These are phyloP conservation scores for Lepisosteus osseus DNA, from an alignment of 2,113 vertebrate genomes.

Conservation along the genomic window DNA sequence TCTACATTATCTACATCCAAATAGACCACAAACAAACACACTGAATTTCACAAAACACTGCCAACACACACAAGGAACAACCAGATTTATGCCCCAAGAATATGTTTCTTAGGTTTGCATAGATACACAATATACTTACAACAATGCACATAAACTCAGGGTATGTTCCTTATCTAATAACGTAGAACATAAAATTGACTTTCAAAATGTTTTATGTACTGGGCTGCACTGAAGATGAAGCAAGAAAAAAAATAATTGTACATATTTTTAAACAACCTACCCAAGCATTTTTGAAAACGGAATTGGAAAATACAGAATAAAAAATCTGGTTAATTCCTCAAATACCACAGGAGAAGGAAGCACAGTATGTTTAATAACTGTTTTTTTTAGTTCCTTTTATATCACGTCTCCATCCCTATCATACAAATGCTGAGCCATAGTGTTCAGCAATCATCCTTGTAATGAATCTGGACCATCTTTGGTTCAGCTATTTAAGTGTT, in stretches of 20 bases:
- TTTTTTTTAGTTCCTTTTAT: no score
- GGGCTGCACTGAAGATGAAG: background rate
- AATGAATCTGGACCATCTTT: no score
- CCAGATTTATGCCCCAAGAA: conserved; percentile 27
- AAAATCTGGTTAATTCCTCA: no score
- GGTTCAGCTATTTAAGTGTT: no score
- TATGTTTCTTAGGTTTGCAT: conserved; percentile 35
- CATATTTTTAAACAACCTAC: no score
- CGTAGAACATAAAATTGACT: background rate
- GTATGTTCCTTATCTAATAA: background rate
- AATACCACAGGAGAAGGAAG: no score
- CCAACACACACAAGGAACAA: conserved; percentile 23
- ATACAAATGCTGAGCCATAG: no score
- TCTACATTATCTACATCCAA: conserved; percentile 20
- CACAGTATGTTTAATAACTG: no score
- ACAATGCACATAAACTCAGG: background rate
- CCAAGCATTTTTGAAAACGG: no score
- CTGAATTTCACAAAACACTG: conserved; percentile 14
- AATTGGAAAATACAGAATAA: no score
- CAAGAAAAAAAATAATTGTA: background rate
- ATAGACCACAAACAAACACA: conserved; percentile 12
- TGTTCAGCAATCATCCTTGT: no score
- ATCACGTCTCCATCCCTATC: no score
- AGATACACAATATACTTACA: conserved; percentile 29
- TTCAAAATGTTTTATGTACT: background rate